Base-by-base conservation (phyloP, 2,888 invertebrate genomes). In the Hydroisotoma schaefferi region DNA sequence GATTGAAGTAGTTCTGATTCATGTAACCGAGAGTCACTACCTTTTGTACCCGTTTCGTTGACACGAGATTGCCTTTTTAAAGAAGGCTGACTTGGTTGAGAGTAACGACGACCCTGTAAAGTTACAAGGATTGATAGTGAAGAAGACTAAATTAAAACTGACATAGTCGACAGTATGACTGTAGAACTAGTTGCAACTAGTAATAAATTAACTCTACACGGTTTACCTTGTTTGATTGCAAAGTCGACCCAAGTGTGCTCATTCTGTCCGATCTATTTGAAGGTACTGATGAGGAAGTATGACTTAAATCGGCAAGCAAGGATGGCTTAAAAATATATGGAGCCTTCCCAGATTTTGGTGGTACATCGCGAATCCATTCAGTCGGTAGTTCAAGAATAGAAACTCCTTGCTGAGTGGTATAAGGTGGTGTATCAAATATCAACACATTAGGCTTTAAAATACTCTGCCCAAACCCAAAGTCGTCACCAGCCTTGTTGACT, bases 401-500 rank as follows among this genome's bases (percentile, higher is more conserved):
- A 2, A 90, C 67, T 12, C 71, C 71, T 22, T 43, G 87, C 73
- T 87, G 83, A 40, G 86, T 82, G 70, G 88, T 88, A 74, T 92
- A 92, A 0, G 92, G 92, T 0, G 91, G 90, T 1, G 92, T 91
- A 71, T 93, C 89, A 76, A 95, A 94, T 47, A 94, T 87, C 8
- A 94, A 79, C 76, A 91, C 87, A 28, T 87, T 86, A 58, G 88
- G 84, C 75, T 94, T 91, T 23, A 97, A 79, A 72, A 97, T 85
- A 75, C 94, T 95, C 78, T 97, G 94, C 0, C 94, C 95, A 75
- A 91, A 97, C 0, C 94, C 94, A 72, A 86, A 90, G 75, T 93
- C 93, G 72, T 87, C 87, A 2, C 86, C 85, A 23, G 83, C 81
- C 51, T 87, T 87, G 74, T 90, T 87, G 29, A 87, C 83, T 73